phyloP scores from a whole-genome alignment of 2,113 vertebrate genomes.

The Pelodiscus sinensis region DNA sequence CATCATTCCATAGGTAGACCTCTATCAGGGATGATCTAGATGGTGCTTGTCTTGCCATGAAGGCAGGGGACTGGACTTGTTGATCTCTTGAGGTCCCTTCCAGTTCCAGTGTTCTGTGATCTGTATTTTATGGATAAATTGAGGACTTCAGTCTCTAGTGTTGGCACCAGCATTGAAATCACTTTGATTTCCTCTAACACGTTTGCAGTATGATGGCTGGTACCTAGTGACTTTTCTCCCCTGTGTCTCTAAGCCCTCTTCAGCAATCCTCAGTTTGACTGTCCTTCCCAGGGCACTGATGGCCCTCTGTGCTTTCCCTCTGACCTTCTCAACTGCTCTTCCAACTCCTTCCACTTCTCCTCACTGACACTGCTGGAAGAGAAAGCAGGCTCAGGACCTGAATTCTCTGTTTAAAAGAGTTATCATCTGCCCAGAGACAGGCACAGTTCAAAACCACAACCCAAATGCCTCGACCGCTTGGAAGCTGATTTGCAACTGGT shows the following conservation, averaged over 20 bases:
- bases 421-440: background rate
- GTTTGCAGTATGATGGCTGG: background rate
- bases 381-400: background rate
- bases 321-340: background rate
- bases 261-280: background rate
- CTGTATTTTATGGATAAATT: background rate
- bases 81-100: too few relatives aligned
- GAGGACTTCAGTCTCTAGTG: background rate
- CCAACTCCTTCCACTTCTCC: background rate
- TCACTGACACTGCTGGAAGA: background rate
- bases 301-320: background rate
- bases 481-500: background rate
- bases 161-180: background rate
- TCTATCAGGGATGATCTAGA: too few relatives aligned
- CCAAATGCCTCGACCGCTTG: fast-evolving
- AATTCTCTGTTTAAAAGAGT: background rate
- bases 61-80: too few relatives aligned
- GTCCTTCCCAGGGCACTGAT: background rate
- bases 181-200: background rate
- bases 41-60: too few relatives aligned
- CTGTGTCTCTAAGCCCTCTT: background rate
- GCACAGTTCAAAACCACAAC: background rate
- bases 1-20: too few relatives aligned
- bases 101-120: fast-evolving
- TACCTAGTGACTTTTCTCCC: background rate